Evolutionary conservation across 64 coral and sea anemone genomes (phyloP).

Genomic region (Anthopleura sola): DNA sequence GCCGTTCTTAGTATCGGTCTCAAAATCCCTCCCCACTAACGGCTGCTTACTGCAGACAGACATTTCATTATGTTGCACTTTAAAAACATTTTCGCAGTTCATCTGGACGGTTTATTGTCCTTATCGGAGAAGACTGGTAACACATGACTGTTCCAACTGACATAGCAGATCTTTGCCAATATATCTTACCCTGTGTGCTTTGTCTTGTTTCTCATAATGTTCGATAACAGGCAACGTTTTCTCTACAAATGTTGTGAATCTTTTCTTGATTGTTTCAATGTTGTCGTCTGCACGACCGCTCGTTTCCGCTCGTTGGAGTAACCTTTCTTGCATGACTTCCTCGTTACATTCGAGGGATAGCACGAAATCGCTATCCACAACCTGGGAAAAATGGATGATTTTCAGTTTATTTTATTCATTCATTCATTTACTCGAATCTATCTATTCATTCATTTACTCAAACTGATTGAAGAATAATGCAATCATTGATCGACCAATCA

Average conservation of each 20-base stretch:
- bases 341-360: constrained; percentile 86
- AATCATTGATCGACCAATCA: too few species aligned
- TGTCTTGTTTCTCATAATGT: constrained; percentile 63
- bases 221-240: constrained; percentile 93
- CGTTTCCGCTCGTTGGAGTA: constrained; percentile 83
- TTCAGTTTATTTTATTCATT: neutral
- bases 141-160: too few species aligned
- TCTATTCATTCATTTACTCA: neutral
- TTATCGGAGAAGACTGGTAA: too few species aligned
- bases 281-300: constrained; percentile 92
- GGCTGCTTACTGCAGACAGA: too few species aligned
- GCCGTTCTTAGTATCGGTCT: too few species aligned
- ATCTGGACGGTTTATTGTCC: too few species aligned
- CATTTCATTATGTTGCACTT: too few species aligned
- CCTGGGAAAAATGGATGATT: constrained; percentile 23
- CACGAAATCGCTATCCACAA: constrained; percentile 87
- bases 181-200: constrained; percentile 60
- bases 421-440: neutral
- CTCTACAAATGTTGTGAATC: constrained; percentile 81
- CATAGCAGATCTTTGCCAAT: too few species aligned
- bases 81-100: too few species aligned
- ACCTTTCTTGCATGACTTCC: constrained; percentile 89
- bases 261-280: constrained; percentile 91
- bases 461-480: too few species aligned
- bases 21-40: too few species aligned